These are phyloP conservation scores for Oreochromis grahami DNA, from an alignment of 2,797 vertebrate species.

Conservation along the genomic window DNA sequence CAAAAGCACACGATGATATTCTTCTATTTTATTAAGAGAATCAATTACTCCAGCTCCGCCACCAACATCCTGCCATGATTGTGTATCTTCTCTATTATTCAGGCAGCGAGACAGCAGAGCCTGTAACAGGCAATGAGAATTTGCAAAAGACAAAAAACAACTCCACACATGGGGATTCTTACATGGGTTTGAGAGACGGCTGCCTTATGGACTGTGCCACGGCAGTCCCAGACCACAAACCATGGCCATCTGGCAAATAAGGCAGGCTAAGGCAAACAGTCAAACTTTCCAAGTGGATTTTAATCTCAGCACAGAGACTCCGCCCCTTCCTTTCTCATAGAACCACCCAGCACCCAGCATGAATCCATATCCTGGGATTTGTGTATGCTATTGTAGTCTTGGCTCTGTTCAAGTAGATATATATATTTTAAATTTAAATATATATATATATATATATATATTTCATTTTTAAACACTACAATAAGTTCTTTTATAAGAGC, in stretches of 20 bases:
- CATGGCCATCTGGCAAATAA: constrained; percentile 64
- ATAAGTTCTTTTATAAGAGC: not conserved
- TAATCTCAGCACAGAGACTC: not conserved
- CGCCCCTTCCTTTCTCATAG: not conserved
- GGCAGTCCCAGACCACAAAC: constrained; percentile 61
- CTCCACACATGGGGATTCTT: constrained; percentile 55
- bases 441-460: too few relatives aligned
- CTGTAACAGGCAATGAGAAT: constrained; percentile 51
- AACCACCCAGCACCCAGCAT: not conserved
- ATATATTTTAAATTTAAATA: accelerated
- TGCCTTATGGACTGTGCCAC: constrained; percentile 71
- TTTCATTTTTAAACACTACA: not conserved
- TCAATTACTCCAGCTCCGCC: not conserved
- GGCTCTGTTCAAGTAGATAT: not conserved
- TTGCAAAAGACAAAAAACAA: constrained; percentile 54
- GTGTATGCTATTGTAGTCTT: not conserved
- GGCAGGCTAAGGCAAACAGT: constrained; percentile 47
- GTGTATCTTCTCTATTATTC: constrained; percentile 48
- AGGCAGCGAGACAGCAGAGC: constrained; percentile 27
- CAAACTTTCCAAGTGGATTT: constrained; percentile 43
- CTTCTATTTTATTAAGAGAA: constrained; percentile 2
- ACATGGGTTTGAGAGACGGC: constrained; percentile 66
- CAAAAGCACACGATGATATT: not conserved
- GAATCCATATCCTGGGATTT: not conserved
- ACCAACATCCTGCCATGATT: not conserved